Evolutionary conservation across 2,113 vertebrate genomes (phyloP).

Genomic region (Uria lomvia): DNA sequence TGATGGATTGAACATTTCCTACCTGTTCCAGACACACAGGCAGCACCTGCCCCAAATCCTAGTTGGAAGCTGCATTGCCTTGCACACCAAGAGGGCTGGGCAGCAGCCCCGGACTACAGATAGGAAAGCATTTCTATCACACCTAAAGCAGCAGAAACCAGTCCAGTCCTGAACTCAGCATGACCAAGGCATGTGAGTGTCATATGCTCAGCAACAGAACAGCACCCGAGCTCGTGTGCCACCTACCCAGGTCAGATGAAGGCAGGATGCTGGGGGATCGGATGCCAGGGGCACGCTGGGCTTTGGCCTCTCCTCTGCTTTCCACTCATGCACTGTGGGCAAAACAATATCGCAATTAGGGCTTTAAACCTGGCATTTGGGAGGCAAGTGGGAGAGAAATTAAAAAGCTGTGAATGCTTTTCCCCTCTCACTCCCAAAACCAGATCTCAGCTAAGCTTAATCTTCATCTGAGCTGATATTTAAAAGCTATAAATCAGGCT

Average conservation of each 20-base stretch:
- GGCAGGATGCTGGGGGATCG: constrained; percentile 21
- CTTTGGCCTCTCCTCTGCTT: constrained; percentile 17
- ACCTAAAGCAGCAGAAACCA: not conserved
- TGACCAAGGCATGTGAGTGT: accelerated
- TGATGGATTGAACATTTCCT: not conserved
- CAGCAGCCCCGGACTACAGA: not conserved
- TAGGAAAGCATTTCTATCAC: not conserved
- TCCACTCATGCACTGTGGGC: constrained; percentile 67
- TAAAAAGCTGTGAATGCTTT: not conserved
- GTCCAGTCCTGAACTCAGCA: not conserved
- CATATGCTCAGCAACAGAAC: not conserved
- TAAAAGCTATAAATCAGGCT: constrained; percentile 6
- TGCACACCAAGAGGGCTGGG: not conserved
- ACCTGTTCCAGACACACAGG: not conserved
- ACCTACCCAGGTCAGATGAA: constrained; percentile 72
- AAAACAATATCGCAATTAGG: not conserved
- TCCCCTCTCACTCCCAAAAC: not conserved
- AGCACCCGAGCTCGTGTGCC: not conserved
- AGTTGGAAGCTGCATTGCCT: not conserved
- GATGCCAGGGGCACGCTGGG: constrained; percentile 28
- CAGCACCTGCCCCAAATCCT: not conserved
- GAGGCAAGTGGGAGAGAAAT: not conserved
- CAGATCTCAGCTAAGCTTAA: not conserved
- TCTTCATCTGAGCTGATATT: constrained; percentile 20
- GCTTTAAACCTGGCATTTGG: not conserved